These are phyloP conservation scores for Cheirogaleus major DNA, from an alignment of 2,797 vertebrate species.

Conservation along the genomic window DNA sequence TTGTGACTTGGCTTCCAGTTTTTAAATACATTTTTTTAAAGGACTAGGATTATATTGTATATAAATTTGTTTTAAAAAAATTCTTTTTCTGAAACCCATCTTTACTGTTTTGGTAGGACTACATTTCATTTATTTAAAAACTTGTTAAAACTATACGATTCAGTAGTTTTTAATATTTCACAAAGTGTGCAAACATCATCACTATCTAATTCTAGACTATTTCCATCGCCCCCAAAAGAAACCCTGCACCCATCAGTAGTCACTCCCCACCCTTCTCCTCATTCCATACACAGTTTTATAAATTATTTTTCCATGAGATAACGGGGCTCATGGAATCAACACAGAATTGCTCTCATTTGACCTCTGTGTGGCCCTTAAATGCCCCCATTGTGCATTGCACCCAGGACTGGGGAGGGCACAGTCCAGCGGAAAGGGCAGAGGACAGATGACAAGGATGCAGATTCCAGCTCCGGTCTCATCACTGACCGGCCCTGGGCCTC, in stretches of 20 bases:
- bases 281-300: neutral
- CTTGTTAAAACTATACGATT: neutral
- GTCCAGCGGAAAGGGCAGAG: neutral
- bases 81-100: neutral
- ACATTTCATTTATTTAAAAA: neutral
- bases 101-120: neutral
- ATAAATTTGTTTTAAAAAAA: neutral
- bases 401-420: rapidly evolving
- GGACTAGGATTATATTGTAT: neutral
- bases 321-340: neutral
- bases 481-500: neutral
- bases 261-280: neutral
- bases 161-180: neutral
- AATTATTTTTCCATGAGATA: neutral
- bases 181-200: neutral
- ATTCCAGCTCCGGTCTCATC: neutral
- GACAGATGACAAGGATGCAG: neutral
- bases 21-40: neutral
- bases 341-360: neutral
- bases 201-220: neutral
- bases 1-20: neutral
- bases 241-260: neutral
- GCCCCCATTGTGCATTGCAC: rapidly evolving
- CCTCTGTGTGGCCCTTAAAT: neutral
- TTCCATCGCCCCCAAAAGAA: neutral